A percentile compares a stretch with the other conserved stretches of the same genome.
phyloP scores from a whole-genome alignment of 2,797 vertebrate genomes.

The Sciaenops ocellatus region DNA sequence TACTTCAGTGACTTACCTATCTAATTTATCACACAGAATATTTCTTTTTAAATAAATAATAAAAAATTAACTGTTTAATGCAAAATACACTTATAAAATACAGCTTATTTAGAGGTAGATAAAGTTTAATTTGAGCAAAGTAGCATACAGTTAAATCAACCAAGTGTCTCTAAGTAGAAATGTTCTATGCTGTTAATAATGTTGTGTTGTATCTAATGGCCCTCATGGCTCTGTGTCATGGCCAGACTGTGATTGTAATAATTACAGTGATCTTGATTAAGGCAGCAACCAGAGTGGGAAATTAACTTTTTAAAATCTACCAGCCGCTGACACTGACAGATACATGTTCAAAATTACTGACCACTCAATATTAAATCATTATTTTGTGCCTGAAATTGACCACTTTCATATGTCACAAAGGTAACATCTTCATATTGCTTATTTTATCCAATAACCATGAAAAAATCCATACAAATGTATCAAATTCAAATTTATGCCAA shows the following conservation, averaged over 20 bases:
- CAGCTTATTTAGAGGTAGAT: not conserved
- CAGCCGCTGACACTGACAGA: too few species aligned
- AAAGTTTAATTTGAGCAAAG: not conserved
- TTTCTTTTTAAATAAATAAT: conserved; percentile 5
- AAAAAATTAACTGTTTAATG: not conserved
- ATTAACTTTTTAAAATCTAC: too few species aligned
- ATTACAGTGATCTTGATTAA: not conserved
- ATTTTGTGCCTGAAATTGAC: too few species aligned
- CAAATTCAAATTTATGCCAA: not conserved
- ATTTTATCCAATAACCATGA: not conserved
- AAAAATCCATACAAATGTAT: not conserved
- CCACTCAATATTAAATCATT: too few species aligned
- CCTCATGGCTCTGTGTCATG: not conserved
- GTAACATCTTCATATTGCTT: not conserved
- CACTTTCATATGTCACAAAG: too few species aligned
- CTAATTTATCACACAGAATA: not conserved
- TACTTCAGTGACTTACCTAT: not conserved
- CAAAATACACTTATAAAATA: not conserved
- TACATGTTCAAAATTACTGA: too few species aligned
- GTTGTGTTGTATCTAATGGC: not conserved
- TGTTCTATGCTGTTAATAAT: not conserved
- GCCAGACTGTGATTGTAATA: not conserved
- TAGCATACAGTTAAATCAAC: not conserved
- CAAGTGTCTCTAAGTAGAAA: not conserved
- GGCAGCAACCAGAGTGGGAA: too few species aligned